Base-by-base conservation (phyloP, 2,888 invertebrate species). In the Tetropium fuscum region DNA sequence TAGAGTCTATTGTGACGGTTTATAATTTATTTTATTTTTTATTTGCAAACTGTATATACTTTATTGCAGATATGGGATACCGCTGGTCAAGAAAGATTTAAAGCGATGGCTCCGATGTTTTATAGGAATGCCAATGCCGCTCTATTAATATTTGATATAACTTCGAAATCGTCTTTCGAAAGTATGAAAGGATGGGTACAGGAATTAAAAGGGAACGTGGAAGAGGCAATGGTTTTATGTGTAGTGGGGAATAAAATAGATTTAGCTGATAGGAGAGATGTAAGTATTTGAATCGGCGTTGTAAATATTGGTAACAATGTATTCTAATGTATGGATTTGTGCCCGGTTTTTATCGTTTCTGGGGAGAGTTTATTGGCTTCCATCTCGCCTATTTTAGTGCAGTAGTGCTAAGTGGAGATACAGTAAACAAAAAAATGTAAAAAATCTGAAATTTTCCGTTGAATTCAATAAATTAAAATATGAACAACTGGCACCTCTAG, bases 31-130 rank as follows among this genome's bases (percentile, higher is more conserved):
- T n/a, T n/a, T n/a, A n/a, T n/a, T n/a, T n/a, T n/a, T n/a, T n/a
- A n/a, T n/a, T n/a, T n/a, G n/a, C n/a, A n/a, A n/a, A n/a, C n/a
- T n/a, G n/a, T n/a, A n/a, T n/a, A n/a, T n/a, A 2, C 7, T n/a
- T 34, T 44, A 15, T 60, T 60, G 51, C 81, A 93, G 89, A 90
- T 94, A 2, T 94, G 94, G 94, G 94, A 94, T 80, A 94, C 94
- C 0, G 94, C 94, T 0, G 94, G 94, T 0, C 93, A 94, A 77
- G 94, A 94, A 80, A 80, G 94, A 45, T 97, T 95, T 79, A 87
- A 92, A 59, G 91, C 96, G 0, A 95, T 97, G 90, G 94, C 95
- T 0, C 96, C 97, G 4, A 94, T 96, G 94, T 97, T 96, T 79
- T 97, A 97, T 78, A 84, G 96, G 48, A 95, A 94, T 77, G 92